phyloP scores from a whole-genome alignment of 2,113 vertebrate genomes.

The Solenodon paradoxus region DNA sequence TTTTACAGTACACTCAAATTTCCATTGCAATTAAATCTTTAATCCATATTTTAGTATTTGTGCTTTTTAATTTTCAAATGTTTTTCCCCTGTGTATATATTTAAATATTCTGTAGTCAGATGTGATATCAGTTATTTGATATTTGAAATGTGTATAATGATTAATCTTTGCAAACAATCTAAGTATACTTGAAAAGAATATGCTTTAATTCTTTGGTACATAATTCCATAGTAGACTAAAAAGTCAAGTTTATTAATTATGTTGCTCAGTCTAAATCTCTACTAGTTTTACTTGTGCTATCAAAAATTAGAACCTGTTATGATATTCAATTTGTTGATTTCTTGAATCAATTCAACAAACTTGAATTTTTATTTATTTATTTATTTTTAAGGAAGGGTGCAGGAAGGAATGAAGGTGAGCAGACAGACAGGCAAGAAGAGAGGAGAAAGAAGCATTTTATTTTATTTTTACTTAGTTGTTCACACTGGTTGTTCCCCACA shows the following conservation, averaged over 20 bases:
- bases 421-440: too few species aligned
- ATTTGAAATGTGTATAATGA: background rate
- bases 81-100: background rate
- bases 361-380: background rate
- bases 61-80: background rate
- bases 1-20: background rate
- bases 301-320: background rate
- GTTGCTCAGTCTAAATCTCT: background rate
- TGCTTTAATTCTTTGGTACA: background rate
- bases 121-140: background rate
- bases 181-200: background rate
- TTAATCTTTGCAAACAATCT: background rate
- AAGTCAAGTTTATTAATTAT: background rate
- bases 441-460: too few species aligned
- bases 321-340: background rate
- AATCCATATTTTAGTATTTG: background rate
- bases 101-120: background rate
- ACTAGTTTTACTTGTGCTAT: background rate
- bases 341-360: background rate
- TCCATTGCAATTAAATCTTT: background rate
- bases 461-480: too few species aligned
- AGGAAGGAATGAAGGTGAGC: too few species aligned
- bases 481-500: too few species aligned
- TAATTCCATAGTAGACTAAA: background rate
- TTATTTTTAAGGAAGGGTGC: too few species aligned